Evolutionary conservation across 2,888 invertebrate species (phyloP), one percentile per base, ranked within the genome.

Genomic region (Antitype chi): DNA sequence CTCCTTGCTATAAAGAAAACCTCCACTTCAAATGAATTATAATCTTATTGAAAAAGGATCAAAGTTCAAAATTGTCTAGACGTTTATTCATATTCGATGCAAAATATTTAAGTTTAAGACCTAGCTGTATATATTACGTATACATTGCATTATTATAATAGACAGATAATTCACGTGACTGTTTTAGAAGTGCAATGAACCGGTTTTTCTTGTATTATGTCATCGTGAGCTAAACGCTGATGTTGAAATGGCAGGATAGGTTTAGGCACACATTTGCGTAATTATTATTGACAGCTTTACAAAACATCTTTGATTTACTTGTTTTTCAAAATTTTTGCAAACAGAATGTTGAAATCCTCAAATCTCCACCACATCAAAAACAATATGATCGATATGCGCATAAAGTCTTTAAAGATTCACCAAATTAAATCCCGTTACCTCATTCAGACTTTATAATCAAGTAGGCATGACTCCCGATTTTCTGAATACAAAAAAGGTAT

Each of bases 111-210:
- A 53, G 63, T 49, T 53, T 52, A 49, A 63, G 59, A 63, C n/a
- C 38, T 67, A 57, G 57, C 6, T 66, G 7, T 70, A 28, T 69
- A 13, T 66, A 68, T 59, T 70, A 78, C 38, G 1, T 77, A 77
- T 74, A 80, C 76, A 82, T 77, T 84, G 77, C 76, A 79, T 32
- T 86, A 75, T 82, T 82, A 49, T 70, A 79, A 73, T 64, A 64
- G 75, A 55, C 43, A 66, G 74, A 78, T 81, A 11, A 23, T 83
- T 80, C 83, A 81, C 83, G 76, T 88, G 80, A 85, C 68, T 32
- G 17, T 68, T 59, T 64, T 74, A 79, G 23, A 84, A 86, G 88
- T 87, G 87, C 87, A 87, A 77, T 88, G 82, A 87, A 86, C 87
- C 66, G 64, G 76, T 84, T 80, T 38, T 59, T 82, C 68, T 1